Percentiles rank a stretch among this genome's conserved stretches.
Evolutionary conservation across 1,140 invertebrate species (phyloP).

Genomic region (Phenacoccus solenopsis): DNA sequence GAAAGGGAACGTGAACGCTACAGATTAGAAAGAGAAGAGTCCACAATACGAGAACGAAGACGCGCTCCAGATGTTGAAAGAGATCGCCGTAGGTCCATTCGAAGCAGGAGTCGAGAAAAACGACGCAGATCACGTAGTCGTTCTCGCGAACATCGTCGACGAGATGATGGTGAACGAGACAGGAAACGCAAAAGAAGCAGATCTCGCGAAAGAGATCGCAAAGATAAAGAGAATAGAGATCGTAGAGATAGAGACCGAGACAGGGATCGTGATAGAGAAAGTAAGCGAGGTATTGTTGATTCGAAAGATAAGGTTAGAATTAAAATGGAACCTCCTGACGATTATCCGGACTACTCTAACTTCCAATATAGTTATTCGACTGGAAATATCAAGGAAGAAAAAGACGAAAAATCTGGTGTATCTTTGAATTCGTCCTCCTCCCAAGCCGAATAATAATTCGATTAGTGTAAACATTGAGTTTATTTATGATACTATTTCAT

Average conservation of each 20-base stretch:
- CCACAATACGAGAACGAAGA: constrained; percentile 31
- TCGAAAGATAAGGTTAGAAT: constrained; percentile 44
- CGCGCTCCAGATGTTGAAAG: constrained; percentile 37
- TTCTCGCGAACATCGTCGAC: constrained; percentile 36
- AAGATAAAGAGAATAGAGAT: constrained; percentile 34
- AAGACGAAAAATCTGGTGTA: constrained; percentile 5
- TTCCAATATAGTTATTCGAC: background rate
- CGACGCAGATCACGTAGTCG: constrained; percentile 36
- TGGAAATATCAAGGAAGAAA: background rate
- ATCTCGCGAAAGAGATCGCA: constrained; percentile 35
- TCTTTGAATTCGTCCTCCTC: background rate
- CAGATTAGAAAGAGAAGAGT: constrained; percentile 54
- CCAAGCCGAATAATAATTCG: background rate
- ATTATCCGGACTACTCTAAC: constrained; percentile 33
- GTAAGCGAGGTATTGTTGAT: constrained; percentile 28
- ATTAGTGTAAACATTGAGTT: background rate
- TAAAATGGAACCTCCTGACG: constrained; percentile 63
- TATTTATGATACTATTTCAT: background rate
- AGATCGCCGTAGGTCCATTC: constrained; percentile 34
- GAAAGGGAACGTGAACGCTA: constrained; percentile 66
- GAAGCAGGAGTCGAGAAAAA: constrained; percentile 18
- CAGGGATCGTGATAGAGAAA: constrained; percentile 28
- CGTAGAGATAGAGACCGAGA: constrained; percentile 36
- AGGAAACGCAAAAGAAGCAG: constrained; percentile 41
- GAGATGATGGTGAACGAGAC: constrained; percentile 40